phyloP scores from a whole-genome alignment of 2,113 vertebrate species.

The Parus major region DNA sequence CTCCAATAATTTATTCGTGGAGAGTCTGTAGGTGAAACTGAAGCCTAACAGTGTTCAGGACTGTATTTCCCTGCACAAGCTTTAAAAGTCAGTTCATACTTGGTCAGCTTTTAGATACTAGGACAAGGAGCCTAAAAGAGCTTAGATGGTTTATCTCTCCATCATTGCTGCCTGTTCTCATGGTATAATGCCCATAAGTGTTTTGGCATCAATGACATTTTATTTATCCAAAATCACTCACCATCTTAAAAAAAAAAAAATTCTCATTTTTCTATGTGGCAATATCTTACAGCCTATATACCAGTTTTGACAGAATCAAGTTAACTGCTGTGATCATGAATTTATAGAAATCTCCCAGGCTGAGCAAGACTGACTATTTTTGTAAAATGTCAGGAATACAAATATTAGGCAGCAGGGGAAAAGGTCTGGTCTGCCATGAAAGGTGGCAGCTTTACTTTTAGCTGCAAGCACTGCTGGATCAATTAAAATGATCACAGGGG shows the following conservation, averaged over 20 bases:
- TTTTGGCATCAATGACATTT: not conserved
- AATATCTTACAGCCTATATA: not conserved
- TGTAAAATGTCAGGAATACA: not conserved
- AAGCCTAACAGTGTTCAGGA: not conserved
- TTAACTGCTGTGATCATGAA: not conserved
- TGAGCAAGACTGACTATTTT: not conserved
- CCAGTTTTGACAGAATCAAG: not conserved
- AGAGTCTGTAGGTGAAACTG: not conserved
- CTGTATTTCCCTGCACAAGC: not conserved
- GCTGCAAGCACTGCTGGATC: not conserved
- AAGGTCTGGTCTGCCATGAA: not conserved
- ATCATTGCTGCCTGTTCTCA: not conserved
- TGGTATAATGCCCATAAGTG: rapidly evolving
- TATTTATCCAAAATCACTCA: not conserved
- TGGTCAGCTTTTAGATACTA: not conserved
- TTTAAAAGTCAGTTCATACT: not conserved
- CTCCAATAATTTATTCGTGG: not conserved
- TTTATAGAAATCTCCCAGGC: not conserved
- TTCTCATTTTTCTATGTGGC: not conserved
- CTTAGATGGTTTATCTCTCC: not conserved
- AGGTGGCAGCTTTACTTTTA: not conserved
- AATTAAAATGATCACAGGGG: not conserved
- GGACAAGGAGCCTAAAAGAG: not conserved
- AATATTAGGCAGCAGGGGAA: not conserved
- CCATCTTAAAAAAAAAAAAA: not conserved